Evolutionary conservation across 2,888 invertebrate genomes (phyloP).

Genomic region (Agriopis aurantiaria): DNA sequence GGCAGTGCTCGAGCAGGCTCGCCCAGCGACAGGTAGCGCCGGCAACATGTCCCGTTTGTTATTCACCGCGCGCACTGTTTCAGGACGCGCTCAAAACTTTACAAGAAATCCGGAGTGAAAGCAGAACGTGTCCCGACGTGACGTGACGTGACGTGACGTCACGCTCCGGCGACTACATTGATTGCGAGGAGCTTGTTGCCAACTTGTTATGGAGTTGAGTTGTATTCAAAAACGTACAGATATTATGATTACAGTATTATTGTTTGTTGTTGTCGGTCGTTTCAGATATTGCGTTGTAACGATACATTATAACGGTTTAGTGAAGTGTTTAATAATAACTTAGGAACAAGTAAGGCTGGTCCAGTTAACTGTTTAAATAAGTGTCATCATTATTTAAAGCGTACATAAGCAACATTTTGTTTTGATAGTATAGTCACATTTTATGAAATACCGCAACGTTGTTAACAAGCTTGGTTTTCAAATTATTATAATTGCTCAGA

Average conservation of each 20-base stretch:
- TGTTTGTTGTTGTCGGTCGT: background rate
- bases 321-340: no score
- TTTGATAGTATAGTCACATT: no score
- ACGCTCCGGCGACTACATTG: background rate
- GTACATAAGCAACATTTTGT: no score
- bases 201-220: background rate
- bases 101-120: constrained; percentile 21
- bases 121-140: constrained; percentile 9
- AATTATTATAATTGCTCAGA: no score
- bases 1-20: no score
- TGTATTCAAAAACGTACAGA: background rate
- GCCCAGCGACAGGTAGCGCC: background rate
- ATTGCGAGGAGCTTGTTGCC: background rate
- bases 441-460: no score
- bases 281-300: background rate
- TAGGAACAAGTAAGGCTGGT: no score
- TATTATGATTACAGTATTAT: background rate
- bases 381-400: no score
- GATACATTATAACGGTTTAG: no score
- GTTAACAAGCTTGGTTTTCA: no score
- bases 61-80: constrained; percentile 26
- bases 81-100: constrained; percentile 14
- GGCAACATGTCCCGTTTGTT: constrained; percentile 6
- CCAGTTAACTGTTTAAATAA: no score
- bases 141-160: background rate